Base-by-base conservation (phyloP, 2,888 invertebrate species). In the Lepeophtheirus nordmannii region DNA sequence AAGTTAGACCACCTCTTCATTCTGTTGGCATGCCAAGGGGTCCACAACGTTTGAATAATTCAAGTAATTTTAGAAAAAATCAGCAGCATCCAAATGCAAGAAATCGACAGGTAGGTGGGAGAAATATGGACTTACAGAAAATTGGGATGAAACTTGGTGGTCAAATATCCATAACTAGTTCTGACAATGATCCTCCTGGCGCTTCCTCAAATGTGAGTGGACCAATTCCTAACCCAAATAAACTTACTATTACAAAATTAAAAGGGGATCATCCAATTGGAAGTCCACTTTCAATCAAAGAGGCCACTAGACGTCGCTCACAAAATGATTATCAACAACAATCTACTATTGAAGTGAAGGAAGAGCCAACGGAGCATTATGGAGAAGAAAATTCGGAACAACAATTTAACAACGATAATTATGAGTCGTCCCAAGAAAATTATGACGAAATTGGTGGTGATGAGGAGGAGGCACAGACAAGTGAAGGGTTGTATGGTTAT, bases 91-190 rank as follows among this genome's bases (percentile, higher is more conserved):
- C 30, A 2, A 30, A 30, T 30, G 30, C 30, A 5, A 30, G 30
- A 30, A 30, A 30, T 30, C 2, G 30, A 7, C 30, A 30, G 7
- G 30, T 30, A 30, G 17, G 53, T 17, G 17, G n/a, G 1, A 46
- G 17, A 17, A 46, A 14, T 17, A 22, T 56, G 17, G 63, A 63
- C 30, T 30, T 63, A 9, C 22, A 56, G 22, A 53, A 38, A 30
- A 22, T 63, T 53, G 63, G 63, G 9, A 17, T 20, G 37, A 46
- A 56, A n/a, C 56, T 63, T n/a, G 63, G 63, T 3, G 63, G 63
- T 12, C 22, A 22, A n/a, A 63, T 63, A 17, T 63, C 63, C 63
- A 63, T 63, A 17, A 53, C 63, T 1, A 30, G 23, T 10, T 61
- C 61, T 11, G 61, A 61, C 14, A 20, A n/a, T 46, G 53, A 46